Evolutionary conservation across 2,888 invertebrate species (phyloP).

Genomic region (Nasonovia ribisnigri): DNA sequence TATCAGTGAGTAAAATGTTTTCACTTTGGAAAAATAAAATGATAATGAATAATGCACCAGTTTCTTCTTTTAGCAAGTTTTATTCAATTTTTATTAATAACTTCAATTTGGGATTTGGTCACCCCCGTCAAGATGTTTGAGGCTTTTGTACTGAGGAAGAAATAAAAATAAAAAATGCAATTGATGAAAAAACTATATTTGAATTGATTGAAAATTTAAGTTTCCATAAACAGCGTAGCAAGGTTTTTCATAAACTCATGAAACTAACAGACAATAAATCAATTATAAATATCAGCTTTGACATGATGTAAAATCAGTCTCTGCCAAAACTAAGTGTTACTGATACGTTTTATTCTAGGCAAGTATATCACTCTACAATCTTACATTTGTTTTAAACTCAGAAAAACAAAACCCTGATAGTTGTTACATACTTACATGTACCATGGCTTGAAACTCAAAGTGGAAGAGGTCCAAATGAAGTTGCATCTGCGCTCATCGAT

Average conservation of each 20-base stretch:
- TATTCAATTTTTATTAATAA: slow-evolving; percentile 27
- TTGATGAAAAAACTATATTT: background rate
- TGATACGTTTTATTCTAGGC: slow-evolving; percentile 67
- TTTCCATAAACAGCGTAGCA: slow-evolving; percentile 19
- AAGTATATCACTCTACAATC: slow-evolving; percentile 66
- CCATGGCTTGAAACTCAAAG: too few species aligned
- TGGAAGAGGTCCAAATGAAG: too few species aligned
- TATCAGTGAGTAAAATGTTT: slow-evolving; percentile 12
- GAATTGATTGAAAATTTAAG: slow-evolving; percentile 26
- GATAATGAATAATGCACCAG: slow-evolving; percentile 13
- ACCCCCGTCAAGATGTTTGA: background rate
- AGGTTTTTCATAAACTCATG: slow-evolving; percentile 32
- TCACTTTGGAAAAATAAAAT: slow-evolving; percentile 20
- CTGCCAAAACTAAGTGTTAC: slow-evolving; percentile 67
- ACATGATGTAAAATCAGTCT: slow-evolving; percentile 67
- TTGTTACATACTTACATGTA: background rate
- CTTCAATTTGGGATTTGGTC: slow-evolving; percentile 7
- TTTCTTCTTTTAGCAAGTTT: slow-evolving; percentile 14
- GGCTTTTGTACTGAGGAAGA: slow-evolving; percentile 27
- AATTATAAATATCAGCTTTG: slow-evolving; percentile 64
- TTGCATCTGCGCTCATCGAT: too few species aligned
- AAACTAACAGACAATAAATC: slow-evolving; percentile 13
- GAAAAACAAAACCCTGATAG: slow-evolving; percentile 11
- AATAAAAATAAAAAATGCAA: slow-evolving; percentile 32
- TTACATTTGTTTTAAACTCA: slow-evolving; percentile 62